Percentiles rank a stretch among this genome's conserved stretches.
These are phyloP conservation scores for Cheirogaleus major DNA, from an alignment of 2,797 vertebrate genomes.

Conservation along the genomic window DNA sequence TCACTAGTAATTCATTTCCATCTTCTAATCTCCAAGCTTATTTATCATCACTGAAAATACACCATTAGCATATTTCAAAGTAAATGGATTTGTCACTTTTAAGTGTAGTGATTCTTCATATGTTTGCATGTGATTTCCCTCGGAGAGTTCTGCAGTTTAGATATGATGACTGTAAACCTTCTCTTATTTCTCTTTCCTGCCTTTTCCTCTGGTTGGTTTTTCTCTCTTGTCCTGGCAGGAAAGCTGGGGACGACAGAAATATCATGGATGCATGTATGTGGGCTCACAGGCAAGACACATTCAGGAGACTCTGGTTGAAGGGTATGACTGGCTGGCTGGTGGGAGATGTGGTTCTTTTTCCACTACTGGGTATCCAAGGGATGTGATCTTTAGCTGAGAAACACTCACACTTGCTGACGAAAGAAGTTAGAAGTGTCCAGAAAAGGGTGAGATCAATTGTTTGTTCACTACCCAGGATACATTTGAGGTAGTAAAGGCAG, in stretches of 20 bases:
- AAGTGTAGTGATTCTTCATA: background rate
- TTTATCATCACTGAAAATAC: background rate
- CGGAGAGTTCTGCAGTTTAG: background rate
- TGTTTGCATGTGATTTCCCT: background rate
- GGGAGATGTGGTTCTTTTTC: background rate
- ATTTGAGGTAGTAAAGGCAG: conserved; percentile 56
- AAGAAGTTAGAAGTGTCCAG: background rate
- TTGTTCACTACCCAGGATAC: conserved; percentile 32
- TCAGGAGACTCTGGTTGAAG: conserved; percentile 38
- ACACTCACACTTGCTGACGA: background rate
- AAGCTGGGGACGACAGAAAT: background rate
- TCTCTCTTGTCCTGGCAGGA: background rate
- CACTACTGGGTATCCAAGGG: background rate
- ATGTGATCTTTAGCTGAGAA: background rate
- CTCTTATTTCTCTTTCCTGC: background rate
- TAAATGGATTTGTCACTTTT: background rate
- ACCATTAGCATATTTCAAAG: conserved; percentile 3
- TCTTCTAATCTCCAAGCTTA: background rate
- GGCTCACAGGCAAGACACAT: conserved; percentile 6
- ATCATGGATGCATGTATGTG: background rate
- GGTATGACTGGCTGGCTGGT: background rate
- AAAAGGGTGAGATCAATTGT: conserved; percentile 52
- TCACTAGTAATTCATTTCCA: background rate
- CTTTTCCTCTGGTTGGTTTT: background rate
- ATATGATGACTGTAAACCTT: conserved; percentile 19